Evolutionary conservation across 2,888 invertebrate genomes (phyloP), one percentile per base, ranked within the genome.

Genomic region (Drosophila putrida): DNA sequence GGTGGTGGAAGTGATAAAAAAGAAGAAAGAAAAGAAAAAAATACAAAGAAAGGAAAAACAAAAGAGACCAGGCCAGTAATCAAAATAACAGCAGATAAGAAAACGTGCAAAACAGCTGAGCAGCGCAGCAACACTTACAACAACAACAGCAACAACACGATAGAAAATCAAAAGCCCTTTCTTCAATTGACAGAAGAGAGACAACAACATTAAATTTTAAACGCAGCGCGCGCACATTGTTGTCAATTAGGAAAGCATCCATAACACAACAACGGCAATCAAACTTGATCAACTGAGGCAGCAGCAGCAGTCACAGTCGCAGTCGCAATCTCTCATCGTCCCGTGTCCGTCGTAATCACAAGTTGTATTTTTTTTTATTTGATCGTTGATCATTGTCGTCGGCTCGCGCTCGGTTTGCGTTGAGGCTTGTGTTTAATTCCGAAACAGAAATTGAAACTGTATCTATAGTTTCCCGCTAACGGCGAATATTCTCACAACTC

Each of bases 401-500:
- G 76, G 71, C 75, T 47, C 41, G 25, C 41, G 41, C 41, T 50
- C 61, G 55, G 43, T 60, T 47, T 46, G 71, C 53, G 63, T 62
- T 71, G 66, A 20, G 68, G 62, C 75, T 71, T 63, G 71, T 66
- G 65, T 69, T 81, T 71, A 80, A 84, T 87, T 87, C 82, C 64
- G 76, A 79, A 81, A 68, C 71, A 75, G 81, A 83, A 82, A 70
- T 66, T 81, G 79, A 87, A 83, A 84, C 84, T 74, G 89, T 84
- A 82, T 77, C 80, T 79, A 78, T 88, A 90, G 90, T 90, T 90
- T 90, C 83, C 87, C 83, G 75, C 77, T 78, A 85, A 72, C 88
- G 74, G 88, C 80, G 78, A 79, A 82, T 82, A 86, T 89, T 84
- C 81, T 85, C 83, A 80, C 77, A 83, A 84, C 82, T 89, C 91